These are phyloP conservation scores for Cinclus mexicanus DNA, from an alignment of 2,113 vertebrate genomes.

Conservation along the genomic window DNA sequence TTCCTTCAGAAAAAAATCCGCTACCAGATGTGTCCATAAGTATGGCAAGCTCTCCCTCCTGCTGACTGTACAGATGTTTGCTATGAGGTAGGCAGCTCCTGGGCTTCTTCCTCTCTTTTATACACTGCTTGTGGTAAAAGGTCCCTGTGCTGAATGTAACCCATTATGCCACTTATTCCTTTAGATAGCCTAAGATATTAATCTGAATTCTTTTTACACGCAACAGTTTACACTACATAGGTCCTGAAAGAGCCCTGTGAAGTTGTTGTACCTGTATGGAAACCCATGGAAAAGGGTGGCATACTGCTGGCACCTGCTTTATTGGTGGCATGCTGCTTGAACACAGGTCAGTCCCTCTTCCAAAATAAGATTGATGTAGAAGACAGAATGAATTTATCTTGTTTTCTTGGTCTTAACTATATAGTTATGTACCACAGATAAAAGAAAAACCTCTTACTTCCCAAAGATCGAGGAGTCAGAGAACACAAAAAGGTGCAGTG, in stretches of 20 bases:
- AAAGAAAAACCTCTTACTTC: background rate
- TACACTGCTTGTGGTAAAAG: background rate
- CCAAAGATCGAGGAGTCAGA: fast-evolving
- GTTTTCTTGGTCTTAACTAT: background rate
- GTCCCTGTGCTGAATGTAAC: background rate
- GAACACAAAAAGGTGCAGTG: background rate
- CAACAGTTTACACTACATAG: background rate
- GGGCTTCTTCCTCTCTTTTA: background rate
- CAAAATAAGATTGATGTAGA: background rate
- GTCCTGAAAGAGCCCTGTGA: background rate
- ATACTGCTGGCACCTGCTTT: background rate
- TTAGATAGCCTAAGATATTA: background rate
- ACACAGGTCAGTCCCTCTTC: background rate
- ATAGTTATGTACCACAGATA: background rate
- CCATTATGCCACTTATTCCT: background rate
- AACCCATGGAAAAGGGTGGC: background rate
- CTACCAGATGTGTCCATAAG: background rate
- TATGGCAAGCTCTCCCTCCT: background rate
- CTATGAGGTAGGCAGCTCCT: background rate
- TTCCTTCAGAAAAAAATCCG: background rate
- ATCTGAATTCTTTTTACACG: background rate
- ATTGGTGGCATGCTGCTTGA: background rate
- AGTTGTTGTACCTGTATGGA: background rate
- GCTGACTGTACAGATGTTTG: background rate
- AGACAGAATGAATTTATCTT: background rate